These are phyloP conservation scores for Tenrec ecaudatus DNA, from an alignment of 2,113 vertebrate species.

Conservation along the genomic window DNA sequence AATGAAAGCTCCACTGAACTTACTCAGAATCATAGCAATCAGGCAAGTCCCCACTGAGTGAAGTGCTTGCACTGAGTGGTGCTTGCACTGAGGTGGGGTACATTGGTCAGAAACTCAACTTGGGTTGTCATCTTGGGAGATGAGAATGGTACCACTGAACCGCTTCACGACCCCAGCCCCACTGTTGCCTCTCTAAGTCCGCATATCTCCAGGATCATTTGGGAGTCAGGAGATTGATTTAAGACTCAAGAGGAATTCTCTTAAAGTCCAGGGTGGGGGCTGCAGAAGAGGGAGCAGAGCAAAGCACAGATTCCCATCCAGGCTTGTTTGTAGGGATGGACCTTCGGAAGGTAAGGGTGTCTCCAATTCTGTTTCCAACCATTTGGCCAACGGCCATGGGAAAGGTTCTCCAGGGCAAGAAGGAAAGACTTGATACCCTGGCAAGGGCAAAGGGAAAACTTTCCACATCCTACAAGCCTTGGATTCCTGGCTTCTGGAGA, in stretches of 20 bases:
- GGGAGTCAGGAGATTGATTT: not conserved
- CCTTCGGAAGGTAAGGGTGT: not conserved
- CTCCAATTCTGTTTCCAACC: not conserved
- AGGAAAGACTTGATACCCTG: not conserved
- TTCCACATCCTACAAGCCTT: not conserved
- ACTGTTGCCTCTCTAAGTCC: not conserved
- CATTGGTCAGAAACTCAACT: not conserved
- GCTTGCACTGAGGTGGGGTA: not conserved
- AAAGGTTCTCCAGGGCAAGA: not conserved
- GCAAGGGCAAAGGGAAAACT: not conserved
- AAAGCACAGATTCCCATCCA: not conserved
- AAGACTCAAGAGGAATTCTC: not conserved
- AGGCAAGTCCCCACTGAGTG: not conserved
- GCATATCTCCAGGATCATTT: not conserved
- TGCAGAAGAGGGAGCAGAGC: not conserved
- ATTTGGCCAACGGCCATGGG: not conserved
- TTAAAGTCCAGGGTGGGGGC: not conserved
- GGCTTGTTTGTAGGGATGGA: not conserved
- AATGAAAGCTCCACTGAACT: not conserved
- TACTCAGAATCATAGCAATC: not conserved
- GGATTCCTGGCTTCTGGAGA: not conserved
- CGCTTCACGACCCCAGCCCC: not conserved
- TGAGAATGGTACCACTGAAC: not conserved
- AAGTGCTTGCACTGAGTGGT: not conserved
- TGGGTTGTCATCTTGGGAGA: not conserved